Percentiles rank a stretch among this genome's conserved stretches.
phyloP scores from a whole-genome alignment of 1,140 invertebrate species.

The Cherax quadricarinatus region DNA sequence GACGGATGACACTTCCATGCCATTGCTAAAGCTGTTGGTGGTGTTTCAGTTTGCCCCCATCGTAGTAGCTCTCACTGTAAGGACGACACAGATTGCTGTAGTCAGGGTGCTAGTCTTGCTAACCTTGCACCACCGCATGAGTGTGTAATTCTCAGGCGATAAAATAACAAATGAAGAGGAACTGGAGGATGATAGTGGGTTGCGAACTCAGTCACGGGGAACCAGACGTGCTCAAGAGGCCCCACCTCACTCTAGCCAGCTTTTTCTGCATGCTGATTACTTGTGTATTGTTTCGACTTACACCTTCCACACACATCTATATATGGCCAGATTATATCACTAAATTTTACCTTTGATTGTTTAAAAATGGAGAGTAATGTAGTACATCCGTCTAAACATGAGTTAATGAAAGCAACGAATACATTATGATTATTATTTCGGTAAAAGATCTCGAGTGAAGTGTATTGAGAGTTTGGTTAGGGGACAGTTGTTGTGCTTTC shows the following conservation, averaged over 20 bases:
- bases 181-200: background rate
- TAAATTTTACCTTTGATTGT: background rate
- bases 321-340: background rate
- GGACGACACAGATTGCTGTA: no score
- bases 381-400: no score
- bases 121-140: no score
- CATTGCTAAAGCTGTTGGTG: no score
- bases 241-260: background rate
- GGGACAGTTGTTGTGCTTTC: background rate
- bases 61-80: no score
- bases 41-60: no score
- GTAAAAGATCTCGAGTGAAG: background rate
- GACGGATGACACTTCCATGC: no score
- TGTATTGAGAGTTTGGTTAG: background rate
- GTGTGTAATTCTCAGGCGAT: background rate
- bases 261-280: background rate
- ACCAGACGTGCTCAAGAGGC: slow-evolving; percentile 10
- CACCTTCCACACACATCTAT: background rate
- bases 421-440: background rate
- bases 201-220: background rate
- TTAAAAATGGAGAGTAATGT: no score
- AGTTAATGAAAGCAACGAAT: background rate
- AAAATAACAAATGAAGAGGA: background rate
- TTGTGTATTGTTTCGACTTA: background rate
- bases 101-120: no score